Base-by-base conservation (phyloP, 1,140 invertebrate genomes). In the Gonatopus flavifemur region DNA sequence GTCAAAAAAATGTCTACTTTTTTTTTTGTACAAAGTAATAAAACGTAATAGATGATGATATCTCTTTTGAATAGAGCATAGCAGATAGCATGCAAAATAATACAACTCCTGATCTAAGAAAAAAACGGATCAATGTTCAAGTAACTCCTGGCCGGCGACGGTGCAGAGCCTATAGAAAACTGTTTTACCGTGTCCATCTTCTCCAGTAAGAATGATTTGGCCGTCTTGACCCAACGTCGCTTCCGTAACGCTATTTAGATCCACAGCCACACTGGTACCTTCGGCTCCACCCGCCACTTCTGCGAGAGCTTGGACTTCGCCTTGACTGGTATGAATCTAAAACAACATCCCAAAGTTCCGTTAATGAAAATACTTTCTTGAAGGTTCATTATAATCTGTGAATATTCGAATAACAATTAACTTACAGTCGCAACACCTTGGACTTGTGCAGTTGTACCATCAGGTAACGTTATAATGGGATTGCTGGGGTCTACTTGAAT, bases 401-500 rank as follows among this genome's bases (percentile, higher is more conserved):
- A 16, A 18, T 10, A 32, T 15, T 2, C 0, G 8, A 36, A 18
- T 13, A 36, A 35, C 3, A 36, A 36, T 18, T 20, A 7, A 75
- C 81, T 84, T 82, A 93, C 89, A 57, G 90, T 89, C 51, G 91
- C 89, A 59, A 95, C 89, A 48, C 89, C 88, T 79, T 91, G 88
- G 33, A 98, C 92, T 77, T 96, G 93, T 13, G 94, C 94, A 20
- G 94, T 95, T 49, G 94, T 96, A 41, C 95, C 95, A 78, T 98
- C 95, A 2, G 94, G 91, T 68, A 98, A 81, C 16, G 94, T 96
- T 55, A 97, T 95, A 60, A 97, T 93, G 24, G 93, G 90, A 77
- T 91, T 93, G 64, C 88, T 93, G 30, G 94, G 92, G 82, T 98
- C 94, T 45, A 98, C 91, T 77, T 97, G 94, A 55, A 98, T 95